Evolutionary conservation across 2,797 vertebrate genomes (phyloP).

Genomic region (Spea hammondii): DNA sequence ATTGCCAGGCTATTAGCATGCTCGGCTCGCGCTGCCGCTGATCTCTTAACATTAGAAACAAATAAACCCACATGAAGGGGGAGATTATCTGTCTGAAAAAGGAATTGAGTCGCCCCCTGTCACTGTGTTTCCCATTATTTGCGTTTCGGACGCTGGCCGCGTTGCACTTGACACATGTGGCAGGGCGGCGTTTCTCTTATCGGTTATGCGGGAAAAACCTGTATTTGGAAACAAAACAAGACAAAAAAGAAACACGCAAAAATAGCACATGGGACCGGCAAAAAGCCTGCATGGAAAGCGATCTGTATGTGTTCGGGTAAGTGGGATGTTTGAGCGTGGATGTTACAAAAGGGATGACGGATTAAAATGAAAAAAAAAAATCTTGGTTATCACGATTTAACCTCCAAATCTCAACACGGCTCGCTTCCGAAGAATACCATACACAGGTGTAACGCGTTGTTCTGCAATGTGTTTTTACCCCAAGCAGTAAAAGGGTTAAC

Average conservation of each 20-base stretch:
- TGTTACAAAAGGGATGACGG: too few species aligned
- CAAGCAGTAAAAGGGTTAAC: conserved; percentile 34
- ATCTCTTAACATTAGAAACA: conserved; percentile 42
- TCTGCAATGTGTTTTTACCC: conserved; percentile 1
- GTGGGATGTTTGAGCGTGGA: too few species aligned
- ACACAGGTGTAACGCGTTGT: conserved; percentile 11
- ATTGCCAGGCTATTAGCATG: conserved; percentile 95
- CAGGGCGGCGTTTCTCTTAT: too few species aligned
- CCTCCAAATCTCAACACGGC: too few species aligned
- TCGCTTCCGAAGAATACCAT: not conserved
- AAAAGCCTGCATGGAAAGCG: too few species aligned
- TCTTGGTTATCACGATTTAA: too few species aligned
- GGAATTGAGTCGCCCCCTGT: conserved; percentile 13
- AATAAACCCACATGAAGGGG: conserved; percentile 44
- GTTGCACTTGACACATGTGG: conserved; percentile 1
- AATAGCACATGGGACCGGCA: too few species aligned
- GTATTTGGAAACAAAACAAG: too few species aligned
- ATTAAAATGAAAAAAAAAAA: too few species aligned
- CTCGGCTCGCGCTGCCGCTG: conserved; percentile 63
- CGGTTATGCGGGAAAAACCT: too few species aligned
- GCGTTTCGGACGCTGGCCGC: conserved; percentile 7
- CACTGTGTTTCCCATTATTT: not conserved
- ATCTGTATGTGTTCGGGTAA: too few species aligned
- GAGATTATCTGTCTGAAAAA: conserved; percentile 28
- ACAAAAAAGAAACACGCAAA: too few species aligned